Conservation (phyloP, 2,888 invertebrate genomes). For the Pyralis farinalis region DNA sequence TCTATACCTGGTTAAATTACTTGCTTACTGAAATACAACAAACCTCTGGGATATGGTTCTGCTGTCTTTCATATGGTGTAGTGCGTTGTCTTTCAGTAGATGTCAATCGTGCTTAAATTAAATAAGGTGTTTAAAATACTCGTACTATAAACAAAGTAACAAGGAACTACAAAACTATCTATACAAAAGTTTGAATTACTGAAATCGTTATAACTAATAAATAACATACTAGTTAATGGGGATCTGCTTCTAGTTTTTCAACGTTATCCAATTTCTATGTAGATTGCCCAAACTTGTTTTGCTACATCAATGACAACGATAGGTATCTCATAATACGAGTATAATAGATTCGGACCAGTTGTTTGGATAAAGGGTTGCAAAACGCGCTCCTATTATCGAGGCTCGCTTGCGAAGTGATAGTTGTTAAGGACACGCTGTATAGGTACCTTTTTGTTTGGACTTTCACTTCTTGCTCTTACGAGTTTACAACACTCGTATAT, state of each 20-base stretch:
- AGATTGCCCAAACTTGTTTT: slow-evolving; percentile 13
- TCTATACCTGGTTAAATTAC: too few species aligned
- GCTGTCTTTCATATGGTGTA: too few species aligned
- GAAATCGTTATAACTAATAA: neutral
- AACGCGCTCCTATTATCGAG: slow-evolving; percentile 4
- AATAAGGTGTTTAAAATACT: too few species aligned
- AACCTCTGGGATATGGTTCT: too few species aligned
- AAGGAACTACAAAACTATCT: too few species aligned
- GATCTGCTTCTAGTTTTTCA: neutral
- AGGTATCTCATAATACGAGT: slow-evolving; percentile 10
- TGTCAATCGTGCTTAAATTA: too few species aligned
- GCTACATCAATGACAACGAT: slow-evolving; percentile 17
- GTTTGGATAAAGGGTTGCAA: slow-evolving; percentile 8
- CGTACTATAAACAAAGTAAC: too few species aligned
- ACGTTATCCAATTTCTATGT: slow-evolving; percentile 10
- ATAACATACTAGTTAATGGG: neutral
- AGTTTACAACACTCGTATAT: too few species aligned
- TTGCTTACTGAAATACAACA: too few species aligned
- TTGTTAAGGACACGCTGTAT: slow-evolving; percentile 1
- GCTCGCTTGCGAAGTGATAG: slow-evolving; percentile 1
- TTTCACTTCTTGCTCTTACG: slow-evolving; percentile 4
- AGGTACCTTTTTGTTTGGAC: neutral
- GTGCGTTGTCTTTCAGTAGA: too few species aligned
- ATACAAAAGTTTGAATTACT: too few species aligned
- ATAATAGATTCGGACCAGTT: slow-evolving; percentile 9